A percentile compares a stretch with the other conserved stretches of the same genome.
phyloP scores from a whole-genome alignment of 1,140 invertebrate genomes.

The Bombus fervidus region DNA sequence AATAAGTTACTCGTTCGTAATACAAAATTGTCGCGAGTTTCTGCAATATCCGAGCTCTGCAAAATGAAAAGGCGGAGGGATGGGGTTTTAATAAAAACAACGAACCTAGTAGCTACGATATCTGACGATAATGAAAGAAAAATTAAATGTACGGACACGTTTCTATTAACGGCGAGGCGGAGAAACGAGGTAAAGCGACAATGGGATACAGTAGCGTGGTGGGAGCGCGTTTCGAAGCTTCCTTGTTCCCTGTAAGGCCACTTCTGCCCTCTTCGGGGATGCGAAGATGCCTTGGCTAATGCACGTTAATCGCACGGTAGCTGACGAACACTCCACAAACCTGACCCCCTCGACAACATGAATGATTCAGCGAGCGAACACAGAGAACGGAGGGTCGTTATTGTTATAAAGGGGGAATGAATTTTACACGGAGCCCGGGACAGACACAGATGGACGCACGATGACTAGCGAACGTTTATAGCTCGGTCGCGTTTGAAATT shows the following conservation, averaged over 20 bases:
- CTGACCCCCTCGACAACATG: constrained; percentile 59
- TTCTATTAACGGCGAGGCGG: neutral
- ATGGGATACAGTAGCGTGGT: neutral
- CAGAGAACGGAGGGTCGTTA: constrained; percentile 61
- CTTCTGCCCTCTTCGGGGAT: constrained; percentile 55
- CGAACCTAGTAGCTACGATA: neutral
- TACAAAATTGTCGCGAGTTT: neutral
- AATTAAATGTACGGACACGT: neutral
- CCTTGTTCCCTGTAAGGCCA: constrained; percentile 45
- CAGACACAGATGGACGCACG: no score
- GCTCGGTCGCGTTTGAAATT: neutral
- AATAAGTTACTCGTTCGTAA: neutral
- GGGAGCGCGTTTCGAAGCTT: constrained; percentile 27
- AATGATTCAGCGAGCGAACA: constrained; percentile 64
- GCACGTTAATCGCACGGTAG: constrained; percentile 63
- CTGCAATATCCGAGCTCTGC: neutral
- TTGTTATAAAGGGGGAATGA: constrained; percentile 67
- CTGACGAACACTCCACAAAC: constrained; percentile 61
- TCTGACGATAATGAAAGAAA: neutral
- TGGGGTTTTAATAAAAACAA: neutral
- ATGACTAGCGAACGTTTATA: neutral
- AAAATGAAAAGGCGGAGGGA: no score
- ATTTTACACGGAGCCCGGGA: constrained; percentile 56
- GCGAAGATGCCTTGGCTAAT: constrained; percentile 61
- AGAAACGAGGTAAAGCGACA: constrained; percentile 4